phyloP scores from a whole-genome alignment of 2,113 vertebrate genomes.

The Jacana jacana region DNA sequence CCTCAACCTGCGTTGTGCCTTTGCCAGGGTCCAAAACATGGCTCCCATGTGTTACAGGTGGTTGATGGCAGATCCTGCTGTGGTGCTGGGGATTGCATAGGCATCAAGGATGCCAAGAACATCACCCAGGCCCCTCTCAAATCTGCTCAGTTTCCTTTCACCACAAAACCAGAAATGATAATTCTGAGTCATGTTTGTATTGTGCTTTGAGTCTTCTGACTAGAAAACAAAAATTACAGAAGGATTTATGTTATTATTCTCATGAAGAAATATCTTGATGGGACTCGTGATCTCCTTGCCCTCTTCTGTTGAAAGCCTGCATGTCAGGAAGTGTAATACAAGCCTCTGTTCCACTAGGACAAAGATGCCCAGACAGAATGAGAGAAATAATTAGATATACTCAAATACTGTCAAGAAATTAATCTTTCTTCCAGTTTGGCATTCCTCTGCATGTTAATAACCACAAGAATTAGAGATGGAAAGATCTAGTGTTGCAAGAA shows the following conservation, averaged over 20 bases:
- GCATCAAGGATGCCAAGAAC: neutral
- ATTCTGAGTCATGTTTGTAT: neutral
- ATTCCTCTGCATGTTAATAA: conserved; percentile 39
- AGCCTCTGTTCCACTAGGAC: neutral
- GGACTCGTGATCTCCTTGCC: neutral
- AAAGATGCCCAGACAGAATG: neutral
- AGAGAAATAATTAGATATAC: neutral
- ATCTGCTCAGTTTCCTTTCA: neutral
- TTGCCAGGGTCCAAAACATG: fast-evolving
- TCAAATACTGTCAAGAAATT: neutral
- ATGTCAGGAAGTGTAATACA: neutral
- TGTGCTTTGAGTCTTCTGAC: neutral
- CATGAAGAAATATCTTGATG: neutral
- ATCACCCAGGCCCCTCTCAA: neutral
- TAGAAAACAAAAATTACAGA: neutral
- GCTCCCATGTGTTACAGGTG: fast-evolving
- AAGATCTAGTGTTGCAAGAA: conserved; percentile 51
- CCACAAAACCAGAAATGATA: neutral
- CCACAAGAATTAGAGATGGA: conserved; percentile 53
- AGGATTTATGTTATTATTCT: neutral
- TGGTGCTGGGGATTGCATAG: neutral
- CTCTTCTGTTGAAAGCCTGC: conserved; percentile 30
- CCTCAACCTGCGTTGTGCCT: neutral
- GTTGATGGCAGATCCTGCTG: neutral
- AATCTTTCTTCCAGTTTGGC: neutral